A percentile compares a stretch with the other conserved stretches of the same genome.
Evolutionary conservation across 2,113 vertebrate species (phyloP).

Genomic region (Steatornis caripensis): DNA sequence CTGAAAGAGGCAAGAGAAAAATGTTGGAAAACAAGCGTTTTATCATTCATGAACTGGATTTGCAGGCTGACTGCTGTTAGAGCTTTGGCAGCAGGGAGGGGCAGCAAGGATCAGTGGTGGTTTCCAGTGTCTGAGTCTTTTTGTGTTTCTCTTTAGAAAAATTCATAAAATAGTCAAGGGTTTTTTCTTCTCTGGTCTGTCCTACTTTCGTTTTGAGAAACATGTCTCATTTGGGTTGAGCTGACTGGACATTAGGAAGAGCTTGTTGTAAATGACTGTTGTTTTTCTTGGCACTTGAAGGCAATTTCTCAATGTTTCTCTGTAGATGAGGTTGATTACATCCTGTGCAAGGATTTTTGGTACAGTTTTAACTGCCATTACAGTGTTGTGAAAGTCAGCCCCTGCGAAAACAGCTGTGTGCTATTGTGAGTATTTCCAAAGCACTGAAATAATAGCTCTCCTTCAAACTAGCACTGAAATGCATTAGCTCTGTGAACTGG

Average conservation of each 20-base stretch:
- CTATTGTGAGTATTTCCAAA: not conserved
- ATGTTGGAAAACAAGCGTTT: not conserved
- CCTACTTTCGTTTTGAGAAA: constrained; percentile 34
- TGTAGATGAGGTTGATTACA: constrained; percentile 71
- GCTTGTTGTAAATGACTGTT: constrained; percentile 45
- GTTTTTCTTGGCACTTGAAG: constrained; percentile 69
- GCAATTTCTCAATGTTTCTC: constrained; percentile 66
- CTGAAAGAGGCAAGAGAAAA: not conserved
- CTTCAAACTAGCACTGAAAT: not conserved
- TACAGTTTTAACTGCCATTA: constrained; percentile 47
- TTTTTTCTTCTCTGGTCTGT: not conserved
- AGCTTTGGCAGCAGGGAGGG: not conserved
- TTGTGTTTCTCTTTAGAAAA: not conserved
- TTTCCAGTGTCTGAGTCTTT: not conserved
- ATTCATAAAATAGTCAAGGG: not conserved
- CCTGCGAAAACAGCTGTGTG: constrained; percentile 32
- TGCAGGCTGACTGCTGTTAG: not conserved
- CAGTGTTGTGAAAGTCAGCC: constrained; percentile 39
- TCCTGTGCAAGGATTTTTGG: constrained; percentile 68
- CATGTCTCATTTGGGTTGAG: not conserved
- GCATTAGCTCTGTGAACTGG: not conserved
- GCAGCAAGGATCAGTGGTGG: not conserved
- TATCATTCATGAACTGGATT: not conserved
- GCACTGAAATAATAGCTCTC: not conserved
- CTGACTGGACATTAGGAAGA: constrained; percentile 61